Evolutionary conservation across 2,113 vertebrate species (phyloP), one percentile per base, ranked within the genome.

Genomic region (Fregetta grallaria): DNA sequence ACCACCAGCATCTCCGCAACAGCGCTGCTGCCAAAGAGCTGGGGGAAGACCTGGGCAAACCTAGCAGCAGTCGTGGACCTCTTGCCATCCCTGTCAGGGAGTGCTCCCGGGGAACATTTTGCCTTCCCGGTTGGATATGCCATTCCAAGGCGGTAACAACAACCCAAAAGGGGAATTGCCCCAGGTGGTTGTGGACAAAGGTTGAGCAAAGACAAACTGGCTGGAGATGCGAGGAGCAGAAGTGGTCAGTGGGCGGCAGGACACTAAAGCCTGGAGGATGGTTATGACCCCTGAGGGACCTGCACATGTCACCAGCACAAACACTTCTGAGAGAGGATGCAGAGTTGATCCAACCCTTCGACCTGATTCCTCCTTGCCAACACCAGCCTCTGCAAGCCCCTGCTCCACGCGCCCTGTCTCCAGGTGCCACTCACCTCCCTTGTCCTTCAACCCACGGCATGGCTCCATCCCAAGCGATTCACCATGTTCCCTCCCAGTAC

Each of bases 331-430:
- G 14, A 42, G 38, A 65, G 32, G 55, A n/a, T 16, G 5, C 6
- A 34, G n/a, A 22, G 13, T 19, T 15, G 32, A 75, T 44, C 32
- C 72, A 79, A 30, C 50, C 26, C 36, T 66, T 70, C 44, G 30
- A 15, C 18, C 9, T 7, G 2, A 18, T 55, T 59, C 45, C 38
- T 40, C 50, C 42, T 25, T 56, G 32, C 63, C 25, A 66, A 15
- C 23, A 8, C 13, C 56, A 70, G 44, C 38, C 52, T 30, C 36
- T 27, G 40, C 1, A 1, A 80, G 50, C 6, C 44, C 55, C n/a
- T 15, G 27, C 1, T 62, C 84, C 61, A 13, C 1, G 4, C 2
- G 2, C 29, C 16, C 23, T 3, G 0, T 9, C 36, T 44, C 42
- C 42, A 52, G 27, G 44, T 29, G 34, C 27, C 53, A 25, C 22